These are phyloP conservation scores for Carcinoscorpius rotundicauda DNA, from an alignment of 1,140 invertebrate species.

Conservation along the genomic window DNA sequence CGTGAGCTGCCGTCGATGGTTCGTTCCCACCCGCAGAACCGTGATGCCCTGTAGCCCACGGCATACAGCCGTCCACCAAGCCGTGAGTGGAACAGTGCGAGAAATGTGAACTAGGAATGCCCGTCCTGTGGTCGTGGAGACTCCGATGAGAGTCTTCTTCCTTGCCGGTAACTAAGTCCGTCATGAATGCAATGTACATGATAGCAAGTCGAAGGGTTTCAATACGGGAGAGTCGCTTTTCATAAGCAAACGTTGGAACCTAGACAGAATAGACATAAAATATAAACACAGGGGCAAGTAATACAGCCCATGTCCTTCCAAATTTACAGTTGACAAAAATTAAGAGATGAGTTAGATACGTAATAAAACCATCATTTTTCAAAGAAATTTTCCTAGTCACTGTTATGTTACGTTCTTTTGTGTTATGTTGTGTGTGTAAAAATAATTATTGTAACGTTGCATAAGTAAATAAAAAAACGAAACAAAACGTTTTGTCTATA, in stretches of 20 bases:
- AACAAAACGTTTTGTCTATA: no score
- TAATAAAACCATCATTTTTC: not conserved
- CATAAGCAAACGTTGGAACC: constrained; percentile 97
- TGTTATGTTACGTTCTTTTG: no score
- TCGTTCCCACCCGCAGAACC: no score
- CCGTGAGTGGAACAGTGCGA: no score
- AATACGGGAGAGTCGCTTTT: constrained; percentile 93
- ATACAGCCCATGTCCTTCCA: not conserved
- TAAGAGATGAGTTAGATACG: not conserved
- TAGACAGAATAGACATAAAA: constrained; percentile 22
- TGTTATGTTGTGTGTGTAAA: no score
- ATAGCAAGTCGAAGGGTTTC: constrained; percentile 94
- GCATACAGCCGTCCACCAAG: no score
- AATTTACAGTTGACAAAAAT: not conserved
- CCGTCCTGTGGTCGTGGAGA: constrained; percentile 1
- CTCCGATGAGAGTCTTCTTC: not conserved
- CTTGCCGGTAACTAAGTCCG: constrained; percentile 49
- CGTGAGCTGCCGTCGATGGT: no score
- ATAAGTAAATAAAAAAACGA: no score
- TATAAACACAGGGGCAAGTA: not conserved
- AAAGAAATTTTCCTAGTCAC: not conserved
- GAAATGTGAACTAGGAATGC: no score
- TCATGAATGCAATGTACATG: constrained; percentile 96
- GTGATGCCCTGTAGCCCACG: no score
- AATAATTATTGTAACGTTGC: no score